Percentiles rank a stretch among this genome's conserved stretches.
Conservation (phyloP, 2,113 vertebrate species). For the Lates calcarifer region DNA sequence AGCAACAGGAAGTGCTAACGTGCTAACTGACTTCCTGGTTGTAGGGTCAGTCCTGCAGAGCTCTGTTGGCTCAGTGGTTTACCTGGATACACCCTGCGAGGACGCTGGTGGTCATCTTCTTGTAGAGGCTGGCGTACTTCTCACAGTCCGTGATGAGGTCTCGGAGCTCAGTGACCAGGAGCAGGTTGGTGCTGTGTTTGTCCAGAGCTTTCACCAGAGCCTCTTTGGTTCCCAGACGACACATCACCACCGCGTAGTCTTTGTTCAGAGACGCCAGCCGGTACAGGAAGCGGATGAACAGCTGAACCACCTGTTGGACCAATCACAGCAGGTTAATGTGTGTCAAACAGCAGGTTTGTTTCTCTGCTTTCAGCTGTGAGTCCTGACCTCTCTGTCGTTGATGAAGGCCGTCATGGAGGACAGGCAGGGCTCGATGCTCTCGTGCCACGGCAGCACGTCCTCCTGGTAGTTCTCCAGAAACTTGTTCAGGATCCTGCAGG, state of each 20-base stretch:
- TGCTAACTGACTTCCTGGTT: too few relatives aligned
- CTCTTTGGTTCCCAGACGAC: slow-evolving; percentile 88
- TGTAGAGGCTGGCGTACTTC: slow-evolving; percentile 89
- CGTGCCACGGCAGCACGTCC: slow-evolving; percentile 92
- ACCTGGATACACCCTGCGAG: slow-evolving; percentile 97
- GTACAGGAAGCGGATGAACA: slow-evolving; percentile 89
- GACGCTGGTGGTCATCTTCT: slow-evolving; percentile 92
- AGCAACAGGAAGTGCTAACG: too few relatives aligned
- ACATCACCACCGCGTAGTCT: slow-evolving; percentile 93
- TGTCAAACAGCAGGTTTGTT: accelerated
- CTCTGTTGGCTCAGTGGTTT: too few relatives aligned
- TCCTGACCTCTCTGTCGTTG: slow-evolving; percentile 89
- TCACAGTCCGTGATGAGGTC: slow-evolving; percentile 90
- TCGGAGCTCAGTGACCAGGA: slow-evolving; percentile 87
- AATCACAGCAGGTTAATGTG: background rate
- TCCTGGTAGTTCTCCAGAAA: slow-evolving; percentile 91
- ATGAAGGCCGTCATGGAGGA: slow-evolving; percentile 87
- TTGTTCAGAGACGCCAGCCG: slow-evolving; percentile 91
- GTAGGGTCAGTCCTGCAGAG: too few relatives aligned
- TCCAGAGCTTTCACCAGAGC: slow-evolving; percentile 89
- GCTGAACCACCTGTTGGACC: slow-evolving; percentile 87
- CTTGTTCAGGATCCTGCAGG: slow-evolving; percentile 89
- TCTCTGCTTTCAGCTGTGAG: accelerated
- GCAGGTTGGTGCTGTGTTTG: slow-evolving; percentile 86
- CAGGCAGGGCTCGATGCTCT: slow-evolving; percentile 93